A percentile compares a stretch with the other conserved stretches of the same genome.
These are phyloP conservation scores for Labroides dimidiatus DNA, from an alignment of 2,797 vertebrate species.

Conservation along the genomic window DNA sequence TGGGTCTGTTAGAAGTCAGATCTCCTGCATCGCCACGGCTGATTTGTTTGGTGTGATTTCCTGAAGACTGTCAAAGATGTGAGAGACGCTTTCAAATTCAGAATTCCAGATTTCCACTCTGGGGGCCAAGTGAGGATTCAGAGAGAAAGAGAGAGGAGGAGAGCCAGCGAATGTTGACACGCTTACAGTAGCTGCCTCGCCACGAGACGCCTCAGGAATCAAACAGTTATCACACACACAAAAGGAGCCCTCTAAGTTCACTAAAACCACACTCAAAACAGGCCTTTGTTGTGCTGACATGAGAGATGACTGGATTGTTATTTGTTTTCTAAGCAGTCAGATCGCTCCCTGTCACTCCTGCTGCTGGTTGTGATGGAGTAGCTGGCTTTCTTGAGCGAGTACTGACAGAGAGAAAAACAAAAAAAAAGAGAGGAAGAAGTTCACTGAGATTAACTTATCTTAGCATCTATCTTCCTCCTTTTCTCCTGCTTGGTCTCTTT, in stretches of 20 bases:
- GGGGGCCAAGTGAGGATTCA: constrained; percentile 77
- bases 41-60: constrained; percentile 82
- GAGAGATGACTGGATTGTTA: constrained; percentile 83
- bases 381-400: constrained; percentile 69
- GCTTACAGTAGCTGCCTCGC: constrained; percentile 81
- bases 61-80: constrained; percentile 82
- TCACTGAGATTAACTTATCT: constrained; percentile 80
- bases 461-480: constrained; percentile 75
- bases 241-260: constrained; percentile 82
- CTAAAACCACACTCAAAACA: constrained; percentile 82
- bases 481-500: constrained; percentile 63
- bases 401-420: constrained; percentile 69
- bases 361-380: constrained; percentile 75
- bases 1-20: constrained; percentile 75
- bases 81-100: constrained; percentile 78
- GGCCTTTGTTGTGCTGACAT: constrained; percentile 83
- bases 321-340: constrained; percentile 82
- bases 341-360: constrained; percentile 77
- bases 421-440: constrained; percentile 79
- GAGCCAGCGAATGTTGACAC: constrained; percentile 79
- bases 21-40: constrained; percentile 70
- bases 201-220: constrained; percentile 81
- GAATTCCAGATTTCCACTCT: constrained; percentile 80
- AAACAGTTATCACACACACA: constrained; percentile 77
- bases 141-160: constrained; percentile 72